phyloP scores from a whole-genome alignment of 1,140 invertebrate species.

The Scaptomyza hsui region DNA sequence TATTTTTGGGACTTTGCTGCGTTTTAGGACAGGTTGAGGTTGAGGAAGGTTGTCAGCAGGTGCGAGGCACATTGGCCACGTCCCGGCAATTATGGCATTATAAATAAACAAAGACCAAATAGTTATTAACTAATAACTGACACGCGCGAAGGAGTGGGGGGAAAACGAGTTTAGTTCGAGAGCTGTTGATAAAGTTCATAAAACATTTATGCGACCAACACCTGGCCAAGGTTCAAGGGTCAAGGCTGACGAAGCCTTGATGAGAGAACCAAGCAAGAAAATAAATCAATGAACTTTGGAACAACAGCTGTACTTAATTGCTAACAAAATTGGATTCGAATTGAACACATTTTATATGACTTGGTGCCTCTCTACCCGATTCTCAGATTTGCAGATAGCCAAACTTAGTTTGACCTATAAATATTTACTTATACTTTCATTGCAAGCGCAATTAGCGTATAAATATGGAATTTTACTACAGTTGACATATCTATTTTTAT shows the following conservation, averaged over 20 bases:
- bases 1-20: conserved; percentile 19
- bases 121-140: conserved; percentile 81
- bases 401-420: not conserved
- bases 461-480: not conserved
- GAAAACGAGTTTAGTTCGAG: conserved; percentile 15
- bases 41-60: conserved; percentile 37
- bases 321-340: conserved; percentile 6
- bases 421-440: conserved; percentile 10
- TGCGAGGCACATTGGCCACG: conserved; percentile 56
- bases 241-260: conserved; percentile 48
- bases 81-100: conserved; percentile 75
- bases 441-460: not conserved
- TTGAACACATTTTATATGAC: not conserved
- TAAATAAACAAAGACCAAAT: conserved; percentile 80
- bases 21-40: too few relatives aligned
- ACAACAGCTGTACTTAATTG: conserved; percentile 53
- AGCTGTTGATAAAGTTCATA: conserved; percentile 56
- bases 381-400: conserved; percentile 19
- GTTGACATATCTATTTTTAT: conserved; percentile 1
- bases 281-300: conserved; percentile 61
- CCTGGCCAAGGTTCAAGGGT: conserved; percentile 54
- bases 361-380: conserved; percentile 9
- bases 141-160: conserved; percentile 24
- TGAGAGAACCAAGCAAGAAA: conserved; percentile 4
- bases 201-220: conserved; percentile 66